Percentiles rank a stretch among this genome's conserved stretches.
These are phyloP conservation scores for Prorops nasuta DNA, from an alignment of 1,140 invertebrate genomes.

Conservation along the genomic window DNA sequence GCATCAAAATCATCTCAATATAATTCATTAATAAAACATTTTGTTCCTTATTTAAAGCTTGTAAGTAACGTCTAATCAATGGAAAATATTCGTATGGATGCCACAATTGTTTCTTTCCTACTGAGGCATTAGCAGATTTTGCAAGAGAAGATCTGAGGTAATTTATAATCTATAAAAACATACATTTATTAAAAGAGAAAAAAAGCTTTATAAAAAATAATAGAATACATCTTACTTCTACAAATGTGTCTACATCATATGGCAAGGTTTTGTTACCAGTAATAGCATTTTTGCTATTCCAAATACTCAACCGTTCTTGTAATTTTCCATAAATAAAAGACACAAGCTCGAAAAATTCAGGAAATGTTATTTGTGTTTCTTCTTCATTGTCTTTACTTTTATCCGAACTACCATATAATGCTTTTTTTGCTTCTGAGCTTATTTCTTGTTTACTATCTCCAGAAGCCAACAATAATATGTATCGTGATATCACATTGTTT, in stretches of 20 bases:
- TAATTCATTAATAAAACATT: constrained; percentile 64
- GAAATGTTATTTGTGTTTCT: constrained; percentile 36
- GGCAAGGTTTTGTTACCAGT: constrained; percentile 58
- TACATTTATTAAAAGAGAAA: neutral
- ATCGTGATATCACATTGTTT: constrained; percentile 78
- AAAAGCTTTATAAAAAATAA: constrained; percentile 3
- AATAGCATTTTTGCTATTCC: constrained; percentile 56
- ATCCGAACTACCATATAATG: constrained; percentile 64
- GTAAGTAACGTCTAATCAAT: constrained; percentile 60
- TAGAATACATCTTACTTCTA: constrained; percentile 48
- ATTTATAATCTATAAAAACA: constrained; percentile 65
- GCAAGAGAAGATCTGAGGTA: constrained; percentile 75
- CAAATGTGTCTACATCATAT: constrained; percentile 56
- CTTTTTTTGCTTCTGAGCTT: constrained; percentile 69
- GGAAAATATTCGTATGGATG: constrained; percentile 67
- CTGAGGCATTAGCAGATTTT: constrained; percentile 55
- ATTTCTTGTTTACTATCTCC: constrained; percentile 84
- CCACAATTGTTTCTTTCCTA: constrained; percentile 46
- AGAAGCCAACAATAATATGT: constrained; percentile 78
- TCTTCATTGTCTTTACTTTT: constrained; percentile 53
- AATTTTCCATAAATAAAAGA: constrained; percentile 66
- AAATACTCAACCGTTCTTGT: constrained; percentile 59
- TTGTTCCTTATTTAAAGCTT: constrained; percentile 51
- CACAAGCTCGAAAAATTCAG: constrained; percentile 64
- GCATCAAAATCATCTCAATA: constrained; percentile 63